Base-by-base conservation (phyloP, 2,113 vertebrate genomes). In the Harpagus bidentatus region DNA sequence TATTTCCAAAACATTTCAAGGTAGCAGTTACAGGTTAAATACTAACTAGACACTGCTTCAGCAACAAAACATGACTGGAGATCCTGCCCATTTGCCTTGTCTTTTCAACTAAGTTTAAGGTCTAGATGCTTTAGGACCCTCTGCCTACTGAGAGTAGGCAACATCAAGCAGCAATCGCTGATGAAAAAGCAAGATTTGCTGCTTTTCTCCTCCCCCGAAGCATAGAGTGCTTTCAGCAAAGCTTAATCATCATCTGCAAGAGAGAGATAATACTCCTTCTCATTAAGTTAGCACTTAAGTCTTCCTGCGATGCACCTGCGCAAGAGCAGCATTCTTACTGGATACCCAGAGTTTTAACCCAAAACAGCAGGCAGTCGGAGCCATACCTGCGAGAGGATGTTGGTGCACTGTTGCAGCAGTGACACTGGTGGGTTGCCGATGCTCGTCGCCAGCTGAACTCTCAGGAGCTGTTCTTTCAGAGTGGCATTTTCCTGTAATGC, bases 351-450 rank as follows among this genome's bases (percentile, higher is more conserved):
- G 45, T 7, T 5, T 1, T 0, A 6, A 17, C 9, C 36, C 7
- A 0, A 4, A 3, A 19, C 10, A 2, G 28, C 17, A 15, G 11
- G 14, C n/a, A 13, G 9, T 2, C 0, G 0, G 15, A 3, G 48
- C 80, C 4, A 12, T 99, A 99, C 99, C 99, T 99, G 99, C 1
- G 99, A 99, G 26, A 99, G 99, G 96, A 99, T 99, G 98, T 99
- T 99, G 98, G 99, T 99, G 97, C 99, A 99, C 95, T 99, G 99
- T 91, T 99, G 99, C 90, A 99, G 98, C 95, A 99, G 98, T 1
- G 99, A 99, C 43, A 99, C 99, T 0, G 99, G 99, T 1, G 99
- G 99, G 92, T 99, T 99, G 69, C 99, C 99, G 4, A 99, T 98
- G 92, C 99, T 99, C 4, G 99, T 99, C 31, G 99, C 99, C 7